These are phyloP conservation scores for Mesochorus sp. DNA, from an alignment of 2,888 invertebrate species.

Conservation along the genomic window DNA sequence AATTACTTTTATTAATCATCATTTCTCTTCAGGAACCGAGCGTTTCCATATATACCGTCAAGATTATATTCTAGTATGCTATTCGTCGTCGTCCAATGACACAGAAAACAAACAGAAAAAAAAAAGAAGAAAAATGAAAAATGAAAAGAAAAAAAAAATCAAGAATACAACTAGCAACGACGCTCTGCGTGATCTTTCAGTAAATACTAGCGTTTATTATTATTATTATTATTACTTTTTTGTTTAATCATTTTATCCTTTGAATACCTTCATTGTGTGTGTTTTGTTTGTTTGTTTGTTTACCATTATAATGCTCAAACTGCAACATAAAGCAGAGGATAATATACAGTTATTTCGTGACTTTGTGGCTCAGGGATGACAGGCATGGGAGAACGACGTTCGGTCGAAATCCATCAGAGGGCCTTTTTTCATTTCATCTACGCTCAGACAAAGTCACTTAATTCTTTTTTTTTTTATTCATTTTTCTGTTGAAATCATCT, in stretches of 20 bases:
- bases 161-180: conserved; percentile 71
- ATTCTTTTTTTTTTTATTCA: conserved; percentile 31
- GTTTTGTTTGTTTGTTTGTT: conserved; percentile 36
- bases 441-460: no score
- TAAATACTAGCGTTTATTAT: conserved; percentile 75
- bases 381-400: conserved; percentile 32
- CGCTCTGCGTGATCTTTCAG: conserved; percentile 65
- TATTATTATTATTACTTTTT: conserved; percentile 54
- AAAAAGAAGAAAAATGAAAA: conserved; percentile 54
- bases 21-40: conserved; percentile 37
- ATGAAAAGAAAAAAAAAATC: conserved; percentile 12
- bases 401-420: conserved; percentile 16
- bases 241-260: conserved; percentile 59
- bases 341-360: conserved; percentile 76
- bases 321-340: conserved; percentile 77
- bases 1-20: conserved; percentile 7
- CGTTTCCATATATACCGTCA: conserved; percentile 42
- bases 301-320: conserved; percentile 72
- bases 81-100: conserved; percentile 44
- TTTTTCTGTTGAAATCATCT: conserved; percentile 16
- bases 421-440: conserved; percentile 5
- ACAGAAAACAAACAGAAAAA: conserved; percentile 2
- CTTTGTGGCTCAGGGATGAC: conserved; percentile 45
- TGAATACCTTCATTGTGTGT: conserved; percentile 62
- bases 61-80: conserved; percentile 47